A percentile compares a stretch with the other conserved stretches of the same genome.
These are phyloP conservation scores for Ptychoptera albimana DNA, from an alignment of 2,888 invertebrate species.

Conservation along the genomic window DNA sequence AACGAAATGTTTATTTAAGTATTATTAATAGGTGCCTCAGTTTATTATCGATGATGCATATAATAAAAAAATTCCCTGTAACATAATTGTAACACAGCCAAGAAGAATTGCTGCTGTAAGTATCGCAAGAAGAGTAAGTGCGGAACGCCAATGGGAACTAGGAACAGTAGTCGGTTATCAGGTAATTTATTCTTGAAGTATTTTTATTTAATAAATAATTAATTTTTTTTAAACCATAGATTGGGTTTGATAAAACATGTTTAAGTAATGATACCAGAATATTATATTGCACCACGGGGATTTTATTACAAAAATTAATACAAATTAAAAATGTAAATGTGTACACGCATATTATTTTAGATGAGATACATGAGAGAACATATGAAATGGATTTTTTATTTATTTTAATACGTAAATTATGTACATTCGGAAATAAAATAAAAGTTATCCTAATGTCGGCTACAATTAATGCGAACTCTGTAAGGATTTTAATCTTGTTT, in stretches of 20 bases:
- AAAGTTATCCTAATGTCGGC: constrained; percentile 88
- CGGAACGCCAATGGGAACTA: constrained; percentile 67
- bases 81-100: constrained; percentile 87
- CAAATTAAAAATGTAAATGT: constrained; percentile 49
- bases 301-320: constrained; percentile 64
- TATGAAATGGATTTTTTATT: constrained; percentile 84
- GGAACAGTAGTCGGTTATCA: constrained; percentile 81
- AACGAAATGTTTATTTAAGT: neutral
- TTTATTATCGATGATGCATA: constrained; percentile 72
- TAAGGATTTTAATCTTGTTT: constrained; percentile 6
- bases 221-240: constrained; percentile 11
- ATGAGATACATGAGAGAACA: constrained; percentile 88
- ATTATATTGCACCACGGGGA: constrained; percentile 78
- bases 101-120: constrained; percentile 85
- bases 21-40: constrained; percentile 52
- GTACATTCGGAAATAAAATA: constrained; percentile 42
- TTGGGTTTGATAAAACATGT: constrained; percentile 17
- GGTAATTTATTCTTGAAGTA: constrained; percentile 31
- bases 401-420: constrained; percentile 61
- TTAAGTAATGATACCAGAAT: constrained; percentile 44
- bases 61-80: constrained; percentile 48
- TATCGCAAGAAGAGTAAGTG: constrained; percentile 68
- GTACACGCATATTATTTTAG: constrained; percentile 80
- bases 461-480: constrained; percentile 55
- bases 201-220: neutral